phyloP scores from a whole-genome alignment of 2,888 invertebrate species.

The Troilus luridus region DNA sequence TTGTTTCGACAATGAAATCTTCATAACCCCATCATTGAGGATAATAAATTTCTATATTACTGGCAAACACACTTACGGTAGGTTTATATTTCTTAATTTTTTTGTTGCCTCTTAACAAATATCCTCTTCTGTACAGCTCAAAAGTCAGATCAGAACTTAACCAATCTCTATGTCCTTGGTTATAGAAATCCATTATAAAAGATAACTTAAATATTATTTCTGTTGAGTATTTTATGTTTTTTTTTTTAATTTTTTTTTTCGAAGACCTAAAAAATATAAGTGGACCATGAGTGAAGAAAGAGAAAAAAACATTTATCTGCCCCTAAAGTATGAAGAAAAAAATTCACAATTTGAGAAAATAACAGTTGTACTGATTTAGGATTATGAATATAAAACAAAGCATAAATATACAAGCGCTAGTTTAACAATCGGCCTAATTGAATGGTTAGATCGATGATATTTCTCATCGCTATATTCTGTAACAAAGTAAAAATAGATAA shows the following conservation, averaged over 20 bases:
- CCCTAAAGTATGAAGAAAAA: neutral
- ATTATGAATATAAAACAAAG: neutral
- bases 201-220: neutral
- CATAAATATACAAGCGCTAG: neutral
- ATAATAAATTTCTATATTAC: neutral
- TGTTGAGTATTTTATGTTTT: neutral
- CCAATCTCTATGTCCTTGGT: neutral
- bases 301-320: neutral
- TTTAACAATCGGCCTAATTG: no score
- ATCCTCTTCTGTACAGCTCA: neutral
- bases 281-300: neutral
- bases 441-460: no score
- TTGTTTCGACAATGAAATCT: neutral
- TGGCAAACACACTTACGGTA: conserved; percentile 12
- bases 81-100: neutral
- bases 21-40: neutral
- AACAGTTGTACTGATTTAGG: neutral
- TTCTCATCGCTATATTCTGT: no score
- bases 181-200: neutral
- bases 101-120: neutral
- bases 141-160: neutral
- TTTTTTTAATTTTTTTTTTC: neutral
- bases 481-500: no score
- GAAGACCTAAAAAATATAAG: conserved; percentile 40
- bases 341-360: neutral